Conservation (phyloP, 1,140 invertebrate species). For the Drosophila tristis region DNA sequence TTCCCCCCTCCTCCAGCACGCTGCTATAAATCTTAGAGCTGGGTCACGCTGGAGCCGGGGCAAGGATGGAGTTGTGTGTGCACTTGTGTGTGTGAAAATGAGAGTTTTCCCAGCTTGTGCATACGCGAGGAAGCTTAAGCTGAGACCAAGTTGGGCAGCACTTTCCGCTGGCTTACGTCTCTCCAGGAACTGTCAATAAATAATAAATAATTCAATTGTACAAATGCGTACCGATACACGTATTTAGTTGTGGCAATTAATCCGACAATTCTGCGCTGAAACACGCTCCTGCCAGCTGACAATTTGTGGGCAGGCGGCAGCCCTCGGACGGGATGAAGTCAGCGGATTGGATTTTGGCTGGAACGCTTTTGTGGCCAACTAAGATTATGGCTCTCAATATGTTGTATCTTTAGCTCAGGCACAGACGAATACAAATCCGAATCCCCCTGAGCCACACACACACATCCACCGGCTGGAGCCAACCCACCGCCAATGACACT, state of each 20-base stretch:
- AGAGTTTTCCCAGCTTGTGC: slow-evolving; percentile 30
- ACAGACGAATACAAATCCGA: not conserved
- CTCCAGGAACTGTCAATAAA: slow-evolving; percentile 64
- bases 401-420: not conserved
- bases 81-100: not conserved
- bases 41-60: slow-evolving; percentile 21
- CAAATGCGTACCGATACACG: slow-evolving; percentile 34
- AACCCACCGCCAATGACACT: slow-evolving; percentile 56
- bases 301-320: slow-evolving; percentile 9
- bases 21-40: slow-evolving; percentile 70
- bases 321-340: slow-evolving; percentile 9
- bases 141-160: slow-evolving; percentile 23
- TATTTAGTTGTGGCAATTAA: slow-evolving; percentile 65
- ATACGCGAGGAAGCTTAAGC: slow-evolving; percentile 67
- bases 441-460: slow-evolving; percentile 7
- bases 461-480: not conserved
- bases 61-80: slow-evolving; percentile 14
- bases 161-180: slow-evolving; percentile 22
- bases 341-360: not conserved
- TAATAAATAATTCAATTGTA: slow-evolving; percentile 63
- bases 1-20: slow-evolving; percentile 37
- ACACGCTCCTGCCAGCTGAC: slow-evolving; percentile 51
- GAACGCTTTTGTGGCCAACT: not conserved
- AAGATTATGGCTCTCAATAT: not conserved
- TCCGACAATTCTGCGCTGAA: slow-evolving; percentile 43